Percentiles rank a stretch among this genome's conserved stretches.
phyloP scores from a whole-genome alignment of 2,888 invertebrate species.

The Podotricha telesiphe region DNA sequence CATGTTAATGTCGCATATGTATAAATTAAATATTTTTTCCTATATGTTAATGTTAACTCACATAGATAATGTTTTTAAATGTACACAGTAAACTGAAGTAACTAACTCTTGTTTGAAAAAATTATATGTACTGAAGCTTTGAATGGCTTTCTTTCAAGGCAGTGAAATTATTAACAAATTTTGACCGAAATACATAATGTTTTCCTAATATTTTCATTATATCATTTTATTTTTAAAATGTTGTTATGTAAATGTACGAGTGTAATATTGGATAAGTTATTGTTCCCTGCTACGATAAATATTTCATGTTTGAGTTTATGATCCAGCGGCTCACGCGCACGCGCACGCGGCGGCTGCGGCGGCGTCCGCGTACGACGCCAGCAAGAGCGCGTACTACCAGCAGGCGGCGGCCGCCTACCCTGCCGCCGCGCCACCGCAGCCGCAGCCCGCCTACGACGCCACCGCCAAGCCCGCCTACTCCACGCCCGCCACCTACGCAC shows the following conservation, averaged over 20 bases:
- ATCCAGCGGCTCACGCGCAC: slow-evolving; percentile 46
- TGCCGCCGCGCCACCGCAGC: slow-evolving; percentile 83
- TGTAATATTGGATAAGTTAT: not conserved
- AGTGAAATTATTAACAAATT: no score
- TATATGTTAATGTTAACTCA: no score
- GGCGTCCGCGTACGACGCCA: slow-evolving; percentile 89
- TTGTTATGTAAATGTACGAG: not conserved
- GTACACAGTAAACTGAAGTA: no score
- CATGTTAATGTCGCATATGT: no score
- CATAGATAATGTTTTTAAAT: no score
- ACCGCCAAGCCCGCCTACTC: slow-evolving; percentile 88
- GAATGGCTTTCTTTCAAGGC: no score
- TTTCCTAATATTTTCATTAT: no score
- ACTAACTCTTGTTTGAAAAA: no score
- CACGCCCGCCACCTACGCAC: slow-evolving; percentile 87
- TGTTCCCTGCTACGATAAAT: slow-evolving; percentile 11
- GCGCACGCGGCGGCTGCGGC: slow-evolving; percentile 64
- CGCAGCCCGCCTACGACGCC: slow-evolving; percentile 83
- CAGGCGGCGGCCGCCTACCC: slow-evolving; percentile 89
- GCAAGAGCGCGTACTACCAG: slow-evolving; percentile 93
- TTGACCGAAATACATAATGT: no score
- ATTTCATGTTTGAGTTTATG: slow-evolving; percentile 23
- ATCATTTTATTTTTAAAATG: no score
- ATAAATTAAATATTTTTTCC: no score
- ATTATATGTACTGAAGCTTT: no score